Evolutionary conservation across 2,113 vertebrate species (phyloP), one percentile per base, ranked within the genome.

Genomic region (Atrichornis clamosus): DNA sequence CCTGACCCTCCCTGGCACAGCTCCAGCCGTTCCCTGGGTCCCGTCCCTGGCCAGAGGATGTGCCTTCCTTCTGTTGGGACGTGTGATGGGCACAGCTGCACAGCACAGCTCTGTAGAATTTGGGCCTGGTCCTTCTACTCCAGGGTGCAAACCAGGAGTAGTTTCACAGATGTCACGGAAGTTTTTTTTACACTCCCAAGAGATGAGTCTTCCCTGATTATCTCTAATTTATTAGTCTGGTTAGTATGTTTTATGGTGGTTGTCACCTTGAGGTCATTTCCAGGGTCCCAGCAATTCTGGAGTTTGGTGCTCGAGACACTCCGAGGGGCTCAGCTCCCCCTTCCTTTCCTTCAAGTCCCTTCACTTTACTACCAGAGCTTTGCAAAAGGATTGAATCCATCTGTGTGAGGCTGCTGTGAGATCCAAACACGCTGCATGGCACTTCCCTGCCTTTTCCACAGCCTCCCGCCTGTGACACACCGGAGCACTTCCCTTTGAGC

Each of bases 1-100:
- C 21, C 62, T 32, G 0, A 24, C 0, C 6, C 37, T 15, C 2
- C 41, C 65, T 47, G 58, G 7, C 11, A 0, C 75, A 56, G 65
- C 75, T 8, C 62, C 65, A 70, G 75, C 49, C 3, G 0, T 0
- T 4, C 65, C 75, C 75, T 72, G 56, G 41, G 3, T 7, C 5
- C 60, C 58, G 21, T 27, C 37, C 63, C 72, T 42, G 37, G 6
- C 4, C 10, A 58, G 59, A 64, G 32, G 10, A 37, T 30, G 53
- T 1, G 1, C 39, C 12, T 65, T 84, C 27, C 26, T 20, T 19
- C 58, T 63, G 7, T 0, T 70, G 52, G 55, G 35, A 15, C 2
- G 2, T 5, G 28, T 33, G 32, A 27, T 35, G 33, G n/a, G 18
- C 35, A 41, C 12, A 78, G 28, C 39, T 60, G 35, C 18, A 13